Conservation (phyloP, 2,888 invertebrate species). For the Morpho achilles region DNA sequence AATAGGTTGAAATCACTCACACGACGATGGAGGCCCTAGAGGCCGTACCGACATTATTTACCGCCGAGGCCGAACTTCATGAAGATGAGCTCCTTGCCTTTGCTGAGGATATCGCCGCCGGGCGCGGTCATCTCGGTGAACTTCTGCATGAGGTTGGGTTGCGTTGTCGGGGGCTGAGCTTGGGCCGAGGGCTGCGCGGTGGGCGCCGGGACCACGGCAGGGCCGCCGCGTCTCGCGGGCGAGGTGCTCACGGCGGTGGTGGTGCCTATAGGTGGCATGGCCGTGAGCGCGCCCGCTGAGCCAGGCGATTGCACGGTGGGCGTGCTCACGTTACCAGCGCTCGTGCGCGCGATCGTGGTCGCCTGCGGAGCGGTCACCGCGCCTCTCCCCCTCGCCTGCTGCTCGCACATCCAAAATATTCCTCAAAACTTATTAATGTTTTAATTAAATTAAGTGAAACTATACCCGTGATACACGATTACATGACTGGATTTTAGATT, state of each 20-base stretch:
- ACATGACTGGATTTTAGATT: conserved; percentile 3
- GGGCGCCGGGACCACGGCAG: conserved; percentile 70
- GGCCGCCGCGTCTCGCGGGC: conserved; percentile 68
- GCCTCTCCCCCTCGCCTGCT: conserved; percentile 77
- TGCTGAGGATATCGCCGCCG: conserved; percentile 93
- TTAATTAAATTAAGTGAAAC: no score
- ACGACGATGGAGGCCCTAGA: conserved; percentile 35
- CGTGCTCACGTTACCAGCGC: conserved; percentile 77
- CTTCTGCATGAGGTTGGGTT: conserved; percentile 92
- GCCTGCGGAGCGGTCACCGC: conserved; percentile 62
- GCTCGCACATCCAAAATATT: not conserved
- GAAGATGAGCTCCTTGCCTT: conserved; percentile 95
- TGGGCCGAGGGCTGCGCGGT: conserved; percentile 50
- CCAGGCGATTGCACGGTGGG: conserved; percentile 56
- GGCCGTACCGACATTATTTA: conserved; percentile 79
- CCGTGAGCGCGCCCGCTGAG: conserved; percentile 31
- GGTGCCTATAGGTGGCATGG: conserved; percentile 36
- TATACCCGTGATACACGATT: not conserved
- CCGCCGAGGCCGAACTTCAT: conserved; percentile 95
- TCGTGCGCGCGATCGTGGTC: conserved; percentile 79
- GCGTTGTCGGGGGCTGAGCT: conserved; percentile 61
- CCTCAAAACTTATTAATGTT: no score
- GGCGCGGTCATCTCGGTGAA: conserved; percentile 93
- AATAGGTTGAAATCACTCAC: conserved; percentile 28
- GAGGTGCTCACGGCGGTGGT: conserved; percentile 46